phyloP scores from a whole-genome alignment of 2,888 invertebrate genomes.

The Cerceris rybyensis region DNA sequence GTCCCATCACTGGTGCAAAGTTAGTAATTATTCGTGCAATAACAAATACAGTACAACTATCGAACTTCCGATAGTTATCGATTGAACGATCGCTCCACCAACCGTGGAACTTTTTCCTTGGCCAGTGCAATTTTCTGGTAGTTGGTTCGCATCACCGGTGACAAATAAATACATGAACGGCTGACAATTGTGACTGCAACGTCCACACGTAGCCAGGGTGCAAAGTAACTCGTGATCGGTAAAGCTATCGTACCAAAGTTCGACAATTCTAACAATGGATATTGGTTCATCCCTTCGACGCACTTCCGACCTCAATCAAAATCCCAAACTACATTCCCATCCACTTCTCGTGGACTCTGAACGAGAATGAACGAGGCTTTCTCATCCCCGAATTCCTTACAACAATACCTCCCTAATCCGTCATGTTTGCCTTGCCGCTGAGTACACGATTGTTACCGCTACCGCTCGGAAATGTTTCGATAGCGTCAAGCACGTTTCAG shows the following conservation, averaged over 20 bases:
- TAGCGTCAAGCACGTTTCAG: slow-evolving; percentile 47
- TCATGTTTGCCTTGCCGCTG: slow-evolving; percentile 53
- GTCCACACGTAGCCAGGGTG: not conserved
- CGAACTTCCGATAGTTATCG: no score
- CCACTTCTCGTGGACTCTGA: slow-evolving; percentile 37
- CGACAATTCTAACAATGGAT: slow-evolving; percentile 54
- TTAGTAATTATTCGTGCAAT: no score
- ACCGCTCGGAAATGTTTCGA: slow-evolving; percentile 53
- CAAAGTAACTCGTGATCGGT: slow-evolving; percentile 50
- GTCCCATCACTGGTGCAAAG: no score
- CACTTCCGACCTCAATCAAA: slow-evolving; percentile 56
- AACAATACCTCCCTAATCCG: slow-evolving; percentile 57
- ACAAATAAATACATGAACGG: slow-evolving; percentile 42
- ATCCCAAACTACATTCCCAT: slow-evolving; percentile 52
- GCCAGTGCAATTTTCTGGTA: slow-evolving; percentile 25
- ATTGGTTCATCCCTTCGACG: slow-evolving; percentile 61
- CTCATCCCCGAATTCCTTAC: slow-evolving; percentile 58
- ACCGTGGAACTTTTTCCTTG: not conserved
- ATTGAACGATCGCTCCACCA: no score
- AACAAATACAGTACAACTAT: no score
- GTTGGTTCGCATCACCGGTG: slow-evolving; percentile 7
- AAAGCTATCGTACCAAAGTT: slow-evolving; percentile 35
- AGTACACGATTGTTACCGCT: slow-evolving; percentile 48
- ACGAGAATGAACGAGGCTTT: slow-evolving; percentile 28
- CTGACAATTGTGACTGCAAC: slow-evolving; percentile 13